A percentile compares a stretch with the other conserved stretches of the same genome.
Evolutionary conservation across 2,797 vertebrate genomes (phyloP).

Genomic region (Pseudochaenichthys georgianus): DNA sequence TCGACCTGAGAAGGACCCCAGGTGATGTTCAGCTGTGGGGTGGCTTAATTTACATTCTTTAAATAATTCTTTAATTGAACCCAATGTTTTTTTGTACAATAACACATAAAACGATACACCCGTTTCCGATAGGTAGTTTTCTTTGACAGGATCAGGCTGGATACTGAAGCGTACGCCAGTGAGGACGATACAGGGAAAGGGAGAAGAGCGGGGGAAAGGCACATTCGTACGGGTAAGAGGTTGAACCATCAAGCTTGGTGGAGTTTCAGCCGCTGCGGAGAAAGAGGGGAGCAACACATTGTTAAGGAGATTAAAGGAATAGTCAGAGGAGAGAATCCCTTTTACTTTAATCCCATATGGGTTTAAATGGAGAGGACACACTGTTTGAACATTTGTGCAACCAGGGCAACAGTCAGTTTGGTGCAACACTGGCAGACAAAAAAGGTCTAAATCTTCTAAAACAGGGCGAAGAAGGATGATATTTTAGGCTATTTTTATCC

Average conservation of each 20-base stretch:
- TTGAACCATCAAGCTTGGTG: slow-evolving; percentile 64
- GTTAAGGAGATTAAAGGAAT: slow-evolving; percentile 79
- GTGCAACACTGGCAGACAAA: slow-evolving; percentile 4
- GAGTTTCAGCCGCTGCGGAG: slow-evolving; percentile 63
- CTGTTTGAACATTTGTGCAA: slow-evolving; percentile 59
- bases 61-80: no score
- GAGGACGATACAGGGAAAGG: slow-evolving; percentile 15
- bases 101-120: no score
- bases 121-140: slow-evolving; percentile 13
- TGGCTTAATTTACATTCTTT: neutral
- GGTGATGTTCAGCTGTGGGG: neutral
- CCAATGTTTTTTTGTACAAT: no score
- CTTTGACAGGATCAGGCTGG: neutral
- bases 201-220: slow-evolving; percentile 9
- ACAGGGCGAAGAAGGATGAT: neutral
- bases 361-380: slow-evolving; percentile 64
- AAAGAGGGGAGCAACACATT: slow-evolving; percentile 68
- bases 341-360: slow-evolving; percentile 80
- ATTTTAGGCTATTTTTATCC: neutral
- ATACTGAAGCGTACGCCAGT: slow-evolving; percentile 10
- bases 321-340: slow-evolving; percentile 74
- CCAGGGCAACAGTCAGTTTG: slow-evolving; percentile 49
- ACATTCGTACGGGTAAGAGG: slow-evolving; percentile 40
- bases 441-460: slow-evolving; percentile 14
- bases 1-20: no score